Evolutionary conservation across 1,140 invertebrate genomes (phyloP).

Genomic region (Dryas iulia): DNA sequence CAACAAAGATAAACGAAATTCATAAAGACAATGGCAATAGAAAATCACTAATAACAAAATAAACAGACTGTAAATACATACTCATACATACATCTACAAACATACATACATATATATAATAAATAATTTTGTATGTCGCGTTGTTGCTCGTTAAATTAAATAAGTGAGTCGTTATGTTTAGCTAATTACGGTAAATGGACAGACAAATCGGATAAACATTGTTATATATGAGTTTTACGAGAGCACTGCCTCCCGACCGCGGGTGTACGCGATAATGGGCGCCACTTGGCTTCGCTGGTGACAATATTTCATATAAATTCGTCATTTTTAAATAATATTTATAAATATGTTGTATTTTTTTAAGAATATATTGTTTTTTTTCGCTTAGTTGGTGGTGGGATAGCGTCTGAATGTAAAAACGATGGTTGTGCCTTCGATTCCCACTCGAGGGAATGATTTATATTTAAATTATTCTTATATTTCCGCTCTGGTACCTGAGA

Average conservation of each 20-base stretch:
- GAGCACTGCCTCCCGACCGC: slow-evolving; percentile 34
- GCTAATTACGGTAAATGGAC: slow-evolving; percentile 52
- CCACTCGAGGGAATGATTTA: no score
- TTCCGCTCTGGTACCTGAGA: no score
- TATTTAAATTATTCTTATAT: no score
- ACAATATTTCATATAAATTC: slow-evolving; percentile 3
- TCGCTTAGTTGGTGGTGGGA: no score
- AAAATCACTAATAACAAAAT: no score
- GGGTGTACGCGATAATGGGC: slow-evolving; percentile 32
- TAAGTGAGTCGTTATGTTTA: slow-evolving; percentile 57
- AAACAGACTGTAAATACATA: no score
- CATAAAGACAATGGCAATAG: no score
- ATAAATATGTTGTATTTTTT: no score
- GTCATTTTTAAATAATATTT: not conserved
- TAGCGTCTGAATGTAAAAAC: no score
- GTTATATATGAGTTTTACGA: slow-evolving; percentile 51
- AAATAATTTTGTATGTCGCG: slow-evolving; percentile 19
- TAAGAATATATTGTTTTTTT: no score
- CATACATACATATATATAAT: slow-evolving; percentile 19
- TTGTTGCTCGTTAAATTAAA: slow-evolving; percentile 48
- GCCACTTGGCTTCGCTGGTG: slow-evolving; percentile 9
- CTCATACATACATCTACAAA: not conserved
- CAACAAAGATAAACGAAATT: no score
- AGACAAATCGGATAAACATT: slow-evolving; percentile 59
- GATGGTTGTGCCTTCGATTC: no score